Base-by-base conservation (phyloP, 2,113 vertebrate genomes). In the Genyomyrus donnyi region DNA sequence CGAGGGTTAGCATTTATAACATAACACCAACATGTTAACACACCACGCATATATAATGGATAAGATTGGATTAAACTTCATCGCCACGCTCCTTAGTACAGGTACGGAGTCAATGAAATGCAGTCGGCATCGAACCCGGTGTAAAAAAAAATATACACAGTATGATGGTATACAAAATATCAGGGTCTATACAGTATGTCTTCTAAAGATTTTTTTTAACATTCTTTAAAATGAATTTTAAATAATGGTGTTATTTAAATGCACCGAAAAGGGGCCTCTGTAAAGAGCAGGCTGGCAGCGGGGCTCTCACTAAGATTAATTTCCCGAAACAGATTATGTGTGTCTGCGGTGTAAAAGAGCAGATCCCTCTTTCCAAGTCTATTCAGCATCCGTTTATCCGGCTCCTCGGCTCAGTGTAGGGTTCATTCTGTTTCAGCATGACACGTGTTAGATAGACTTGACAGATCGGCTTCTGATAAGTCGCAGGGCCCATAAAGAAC, bases 381-480 rank as follows among this genome's bases (percentile, higher is more conserved):
- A 85, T 88, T 88, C 87, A 58, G 86, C 74, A 31, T 31, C 49
- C 46, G 31, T 89, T 92, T 21, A 92, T 91, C 11, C 90, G 0
- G 52, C 86, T 77, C 83, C 19, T 7, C 39, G 87, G 49, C 3
- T 66, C 48, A 89, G 24, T 62, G 58, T 8, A 4, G 58, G 49
- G 21, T 90, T 87, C 46, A 86, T 3, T 90, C 52, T 7, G 53
- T 92, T 86, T 70, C 70, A 90, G 56, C 84, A 58, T 0, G 77
- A 91, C 77, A 89, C 62, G 31, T 52, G 53, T 87, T 74, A 91
- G 88, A 89, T 91, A 86, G 88, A 86, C 88, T 89, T 86, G 88
- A 89, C 90, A 89, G 90, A 91, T 91, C 53, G 48, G 89, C 88
- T 89, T 53, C 24, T 89, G 90, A 91, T 91, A 89, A 80, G 27